These are phyloP conservation scores for Centroberyx gerrardi DNA, from an alignment of 2,797 vertebrate species.

Conservation along the genomic window DNA sequence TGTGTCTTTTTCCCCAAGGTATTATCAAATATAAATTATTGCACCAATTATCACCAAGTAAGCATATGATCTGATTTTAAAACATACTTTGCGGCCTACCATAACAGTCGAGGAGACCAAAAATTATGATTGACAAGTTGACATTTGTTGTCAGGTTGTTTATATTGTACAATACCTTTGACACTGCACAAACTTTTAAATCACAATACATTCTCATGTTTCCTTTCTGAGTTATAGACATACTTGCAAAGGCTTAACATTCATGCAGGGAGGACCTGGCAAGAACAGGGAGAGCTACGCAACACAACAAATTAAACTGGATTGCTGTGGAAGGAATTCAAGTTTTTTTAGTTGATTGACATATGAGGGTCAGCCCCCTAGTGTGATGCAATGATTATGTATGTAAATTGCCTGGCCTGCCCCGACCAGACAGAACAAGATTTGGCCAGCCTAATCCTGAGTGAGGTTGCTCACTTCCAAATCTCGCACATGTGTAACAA, in stretches of 20 bases:
- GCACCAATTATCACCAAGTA: background rate
- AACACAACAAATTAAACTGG: constrained; percentile 36
- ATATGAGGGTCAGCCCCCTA: constrained; percentile 64
- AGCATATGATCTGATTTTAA: background rate
- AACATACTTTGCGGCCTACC: background rate
- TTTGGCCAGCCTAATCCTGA: constrained; percentile 82
- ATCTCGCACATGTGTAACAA: constrained; percentile 75
- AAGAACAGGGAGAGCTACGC: constrained; percentile 13
- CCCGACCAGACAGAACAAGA: constrained; percentile 83
- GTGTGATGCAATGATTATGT: constrained; percentile 78
- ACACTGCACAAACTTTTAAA: background rate
- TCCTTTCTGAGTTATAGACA: constrained; percentile 9
- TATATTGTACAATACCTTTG: constrained; percentile 8
- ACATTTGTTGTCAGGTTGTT: background rate
- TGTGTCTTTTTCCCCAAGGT: background rate
- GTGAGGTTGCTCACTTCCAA: constrained; percentile 67
- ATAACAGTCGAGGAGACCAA: background rate
- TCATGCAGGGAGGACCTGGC: background rate
- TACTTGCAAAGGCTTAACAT: background rate
- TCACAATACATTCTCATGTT: constrained; percentile 3
- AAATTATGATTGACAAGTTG: background rate
- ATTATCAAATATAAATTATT: background rate
- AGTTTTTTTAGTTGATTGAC: constrained; percentile 46
- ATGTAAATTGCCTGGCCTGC: constrained; percentile 79
- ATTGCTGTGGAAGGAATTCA: constrained; percentile 3